Base-by-base conservation (phyloP, 2,797 vertebrate genomes). In the Lacerta viridis region DNA sequence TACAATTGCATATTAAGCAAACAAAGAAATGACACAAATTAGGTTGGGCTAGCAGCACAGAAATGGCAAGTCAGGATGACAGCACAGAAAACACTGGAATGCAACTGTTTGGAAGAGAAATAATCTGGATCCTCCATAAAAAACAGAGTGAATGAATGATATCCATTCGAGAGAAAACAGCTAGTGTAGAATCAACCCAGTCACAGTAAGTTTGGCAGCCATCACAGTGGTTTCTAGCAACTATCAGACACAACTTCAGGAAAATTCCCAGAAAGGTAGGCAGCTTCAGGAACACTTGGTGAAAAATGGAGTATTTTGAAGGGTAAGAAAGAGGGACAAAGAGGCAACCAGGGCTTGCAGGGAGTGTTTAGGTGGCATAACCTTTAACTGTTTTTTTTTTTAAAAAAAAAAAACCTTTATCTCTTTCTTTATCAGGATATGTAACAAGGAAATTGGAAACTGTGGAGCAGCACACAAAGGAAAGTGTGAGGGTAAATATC, bases 401-500 rank as follows among this genome's bases (percentile, higher is more conserved):
- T n/a, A n/a, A n/a, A n/a, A n/a, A n/a, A n/a, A n/a, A n/a, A n/a
- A 6, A 68, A 39, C 90, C 66, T 88, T 41, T 7, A 17, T 64
- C 39, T 27, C 17, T 85, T 90, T 87, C 10, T 91, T 69, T 75
- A 87, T 79, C 94, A 99, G 99, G 97, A 82, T 98, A 98, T 7
- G 59, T 99, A 85, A 97, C 98, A 0, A 91, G 87, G 18, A 96
- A 95, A 7, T 95, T 99, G 95, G 98, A 98, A 93, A 97, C 97
- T 66, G 90, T 99, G 88, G 98, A 99, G 91, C 98, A 99, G 80
- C 97, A 98, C 20, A 97, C 97, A 90, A 96, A 97, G 8, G 98
- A 99, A 92, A 97, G 97, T 89, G 85, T 99, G 75, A 97, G 98
- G 97, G 99, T 99, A 92, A 91, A 69, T 3, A 6, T 84, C 43